Evolutionary conservation across 2,113 vertebrate species (phyloP).

Genomic region (Tricholaema leucomelas): DNA sequence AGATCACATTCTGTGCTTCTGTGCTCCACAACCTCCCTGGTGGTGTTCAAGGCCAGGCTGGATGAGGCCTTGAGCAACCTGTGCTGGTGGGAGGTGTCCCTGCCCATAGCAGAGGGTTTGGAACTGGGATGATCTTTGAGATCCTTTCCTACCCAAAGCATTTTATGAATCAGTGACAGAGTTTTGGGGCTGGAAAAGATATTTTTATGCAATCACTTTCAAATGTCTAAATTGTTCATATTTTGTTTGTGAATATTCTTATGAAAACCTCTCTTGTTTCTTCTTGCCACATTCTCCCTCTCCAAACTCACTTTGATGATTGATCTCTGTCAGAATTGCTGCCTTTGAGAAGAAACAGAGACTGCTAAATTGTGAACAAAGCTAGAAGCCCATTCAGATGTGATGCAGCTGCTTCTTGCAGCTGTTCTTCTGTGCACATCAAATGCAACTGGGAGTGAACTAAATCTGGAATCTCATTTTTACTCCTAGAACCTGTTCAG

Average conservation of each 20-base stretch:
- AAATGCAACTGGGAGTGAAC: background rate
- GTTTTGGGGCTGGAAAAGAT: background rate
- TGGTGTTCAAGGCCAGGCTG: too few species aligned
- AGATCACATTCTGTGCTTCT: too few species aligned
- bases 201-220: background rate
- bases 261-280: accelerated
- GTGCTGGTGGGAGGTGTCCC: too few species aligned
- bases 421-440: background rate
- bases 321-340: background rate
- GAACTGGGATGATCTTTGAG: too few species aligned
- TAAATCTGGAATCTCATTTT: background rate
- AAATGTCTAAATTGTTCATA: background rate
- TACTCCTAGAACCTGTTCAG: slow-evolving; percentile 66
- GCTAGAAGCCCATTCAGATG: background rate
- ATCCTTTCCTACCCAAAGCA: too few species aligned
- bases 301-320: background rate
- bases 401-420: background rate
- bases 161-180: background rate
- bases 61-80: too few species aligned
- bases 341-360: background rate
- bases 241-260: background rate
- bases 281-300: background rate
- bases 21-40: too few species aligned
- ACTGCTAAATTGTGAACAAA: background rate
- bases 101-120: too few species aligned